phyloP scores from a whole-genome alignment of 2,888 invertebrate genomes.

The Sesia apiformis region DNA sequence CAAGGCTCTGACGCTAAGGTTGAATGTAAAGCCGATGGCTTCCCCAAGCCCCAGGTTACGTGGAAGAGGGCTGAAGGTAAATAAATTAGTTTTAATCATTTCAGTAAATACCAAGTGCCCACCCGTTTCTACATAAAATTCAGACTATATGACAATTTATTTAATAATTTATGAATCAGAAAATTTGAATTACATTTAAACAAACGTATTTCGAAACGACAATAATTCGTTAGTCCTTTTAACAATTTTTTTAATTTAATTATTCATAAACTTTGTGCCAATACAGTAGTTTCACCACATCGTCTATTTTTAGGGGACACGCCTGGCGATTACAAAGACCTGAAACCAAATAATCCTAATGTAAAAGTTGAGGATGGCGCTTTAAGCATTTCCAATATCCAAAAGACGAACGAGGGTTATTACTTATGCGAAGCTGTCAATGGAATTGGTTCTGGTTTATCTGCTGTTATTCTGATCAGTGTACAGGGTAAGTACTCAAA shows the following conservation, averaged over 20 bases:
- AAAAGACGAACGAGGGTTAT: slow-evolving; percentile 94
- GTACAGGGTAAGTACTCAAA: slow-evolving; percentile 83
- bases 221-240: no score
- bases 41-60: slow-evolving; percentile 94
- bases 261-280: no score
- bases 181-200: no score
- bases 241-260: no score
- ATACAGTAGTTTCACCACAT: background rate
- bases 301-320: slow-evolving; percentile 82
- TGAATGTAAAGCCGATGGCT: slow-evolving; percentile 97
- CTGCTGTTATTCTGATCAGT: slow-evolving; percentile 93
- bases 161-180: no score
- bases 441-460: slow-evolving; percentile 95
- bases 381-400: slow-evolving; percentile 90
- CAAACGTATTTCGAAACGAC: no score
- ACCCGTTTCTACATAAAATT: background rate
- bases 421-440: slow-evolving; percentile 97
- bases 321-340: slow-evolving; percentile 94
- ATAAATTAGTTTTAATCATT: no score
- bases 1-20: slow-evolving; percentile 95
- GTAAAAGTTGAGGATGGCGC: slow-evolving; percentile 97
- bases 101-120: background rate
- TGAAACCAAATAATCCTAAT: slow-evolving; percentile 91
- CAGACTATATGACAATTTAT: no score
- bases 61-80: slow-evolving; percentile 97